Evolutionary conservation across 2,113 vertebrate species (phyloP).

Genomic region (Puma concolor): DNA sequence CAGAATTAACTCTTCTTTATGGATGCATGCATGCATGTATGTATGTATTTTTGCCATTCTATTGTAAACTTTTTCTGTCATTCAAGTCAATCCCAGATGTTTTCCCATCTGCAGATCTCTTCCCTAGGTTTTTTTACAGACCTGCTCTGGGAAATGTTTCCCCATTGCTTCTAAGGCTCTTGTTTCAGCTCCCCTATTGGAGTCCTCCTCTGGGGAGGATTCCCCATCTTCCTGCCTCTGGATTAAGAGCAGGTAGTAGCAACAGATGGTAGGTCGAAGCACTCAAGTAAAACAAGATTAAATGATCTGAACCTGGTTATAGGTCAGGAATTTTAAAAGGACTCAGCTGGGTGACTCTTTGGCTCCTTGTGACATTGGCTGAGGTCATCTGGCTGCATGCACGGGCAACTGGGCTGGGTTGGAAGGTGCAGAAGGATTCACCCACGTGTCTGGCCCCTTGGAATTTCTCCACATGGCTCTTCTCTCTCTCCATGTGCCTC

Average conservation of each 20-base stretch:
- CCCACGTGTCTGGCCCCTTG: accelerated
- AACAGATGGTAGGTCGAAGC: background rate
- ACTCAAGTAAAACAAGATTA: background rate
- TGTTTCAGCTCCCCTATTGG: background rate
- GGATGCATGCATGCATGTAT: too few species aligned
- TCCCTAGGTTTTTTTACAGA: background rate
- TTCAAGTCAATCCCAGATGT: background rate
- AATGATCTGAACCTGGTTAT: background rate
- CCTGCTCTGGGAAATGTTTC: background rate
- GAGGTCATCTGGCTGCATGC: background rate
- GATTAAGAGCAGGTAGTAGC: background rate
- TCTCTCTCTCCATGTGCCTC: background rate
- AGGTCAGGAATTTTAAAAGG: background rate
- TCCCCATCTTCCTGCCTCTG: background rate
- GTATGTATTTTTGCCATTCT: background rate
- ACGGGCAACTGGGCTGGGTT: background rate
- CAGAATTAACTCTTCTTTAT: background rate
- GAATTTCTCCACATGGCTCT: background rate
- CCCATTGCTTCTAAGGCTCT: background rate
- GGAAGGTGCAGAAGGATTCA: background rate
- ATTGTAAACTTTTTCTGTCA: background rate
- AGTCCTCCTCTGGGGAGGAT: background rate
- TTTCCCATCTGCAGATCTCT: background rate
- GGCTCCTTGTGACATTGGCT: background rate
- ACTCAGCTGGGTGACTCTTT: background rate